A percentile compares a stretch with the other conserved stretches of the same genome.
phyloP scores from a whole-genome alignment of 2,113 vertebrate genomes.

The Onychostoma macrolepis region DNA sequence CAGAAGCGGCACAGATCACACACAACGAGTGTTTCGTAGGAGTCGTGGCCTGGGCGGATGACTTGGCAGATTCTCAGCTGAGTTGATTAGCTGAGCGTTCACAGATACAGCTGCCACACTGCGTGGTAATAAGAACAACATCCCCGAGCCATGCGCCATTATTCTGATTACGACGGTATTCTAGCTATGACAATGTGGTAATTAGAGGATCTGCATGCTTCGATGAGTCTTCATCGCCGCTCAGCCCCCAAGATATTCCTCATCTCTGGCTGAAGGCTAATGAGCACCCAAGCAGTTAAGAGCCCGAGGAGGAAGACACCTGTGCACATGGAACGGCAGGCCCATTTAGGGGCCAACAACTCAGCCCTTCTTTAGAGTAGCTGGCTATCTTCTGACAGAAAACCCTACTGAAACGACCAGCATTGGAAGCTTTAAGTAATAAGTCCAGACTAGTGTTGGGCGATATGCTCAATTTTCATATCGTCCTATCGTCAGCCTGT shows the following conservation, averaged over 20 bases:
- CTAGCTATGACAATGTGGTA: slow-evolving; percentile 55
- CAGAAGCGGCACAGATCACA: slow-evolving; percentile 13
- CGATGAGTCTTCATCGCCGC: slow-evolving; percentile 32
- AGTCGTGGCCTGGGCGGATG: slow-evolving; percentile 21
- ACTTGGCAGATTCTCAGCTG: slow-evolving; percentile 25
- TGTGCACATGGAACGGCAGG: background rate
- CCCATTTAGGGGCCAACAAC: background rate
- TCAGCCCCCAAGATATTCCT: slow-evolving; percentile 48
- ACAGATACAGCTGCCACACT: slow-evolving; percentile 51
- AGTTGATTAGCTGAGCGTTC: slow-evolving; percentile 50
- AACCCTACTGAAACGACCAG: background rate
- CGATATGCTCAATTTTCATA: too few relatives aligned
- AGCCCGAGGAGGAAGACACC: slow-evolving; percentile 3
- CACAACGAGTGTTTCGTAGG: slow-evolving; percentile 15
- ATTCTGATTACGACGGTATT: slow-evolving; percentile 56
- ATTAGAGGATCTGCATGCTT: slow-evolving; percentile 58
- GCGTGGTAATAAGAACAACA: slow-evolving; percentile 54
- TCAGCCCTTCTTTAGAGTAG: background rate
- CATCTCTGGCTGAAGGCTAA: slow-evolving; percentile 44
- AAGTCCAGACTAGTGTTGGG: too few relatives aligned
- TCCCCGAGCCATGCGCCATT: slow-evolving; percentile 43
- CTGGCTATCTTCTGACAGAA: background rate
- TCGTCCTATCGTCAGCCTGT: too few relatives aligned
- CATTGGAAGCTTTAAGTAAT: background rate
- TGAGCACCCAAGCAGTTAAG: background rate